phyloP scores from a whole-genome alignment of 2,888 invertebrate species.

The Cephus spinipes region DNA sequence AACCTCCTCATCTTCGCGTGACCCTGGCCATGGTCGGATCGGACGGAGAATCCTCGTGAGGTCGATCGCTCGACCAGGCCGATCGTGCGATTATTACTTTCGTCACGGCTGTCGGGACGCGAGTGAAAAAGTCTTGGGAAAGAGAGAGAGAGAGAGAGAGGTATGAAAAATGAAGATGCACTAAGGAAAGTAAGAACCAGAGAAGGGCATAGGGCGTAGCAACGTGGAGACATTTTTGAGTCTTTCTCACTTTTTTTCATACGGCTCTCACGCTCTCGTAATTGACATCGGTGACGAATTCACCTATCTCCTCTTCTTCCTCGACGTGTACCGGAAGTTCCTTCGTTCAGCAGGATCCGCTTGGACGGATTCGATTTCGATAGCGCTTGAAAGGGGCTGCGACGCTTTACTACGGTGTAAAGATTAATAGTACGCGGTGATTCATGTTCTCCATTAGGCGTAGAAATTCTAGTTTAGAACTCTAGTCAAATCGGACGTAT shows the following conservation, averaged over 20 bases:
- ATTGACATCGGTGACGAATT: constrained; percentile 7
- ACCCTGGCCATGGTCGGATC: not conserved
- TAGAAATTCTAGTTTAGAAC: not conserved
- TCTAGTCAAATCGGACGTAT: not conserved
- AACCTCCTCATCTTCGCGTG: not conserved
- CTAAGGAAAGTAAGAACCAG: not conserved
- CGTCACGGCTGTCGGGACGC: constrained; percentile 3
- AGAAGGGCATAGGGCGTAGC: not conserved
- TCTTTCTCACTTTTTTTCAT: not conserved
- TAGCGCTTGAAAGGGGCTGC: not conserved
- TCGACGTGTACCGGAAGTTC: not conserved
- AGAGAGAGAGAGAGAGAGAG: not conserved
- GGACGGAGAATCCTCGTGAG: not conserved
- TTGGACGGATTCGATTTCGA: not conserved
- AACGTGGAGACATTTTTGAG: not conserved
- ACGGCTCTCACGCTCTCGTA: not conserved
- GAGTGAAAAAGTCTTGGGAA: not conserved
- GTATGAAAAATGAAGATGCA: not conserved
- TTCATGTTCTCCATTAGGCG: not conserved
- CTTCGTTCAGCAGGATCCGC: not conserved
- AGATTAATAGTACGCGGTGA: not conserved
- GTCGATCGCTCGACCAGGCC: not conserved
- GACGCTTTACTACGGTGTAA: not conserved
- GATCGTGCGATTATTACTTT: constrained; percentile 9
- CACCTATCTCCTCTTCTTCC: not conserved